Evolutionary conservation across 2,797 vertebrate genomes (phyloP), one percentile per base, ranked within the genome.

Genomic region (Aotus griseimembra): DNA sequence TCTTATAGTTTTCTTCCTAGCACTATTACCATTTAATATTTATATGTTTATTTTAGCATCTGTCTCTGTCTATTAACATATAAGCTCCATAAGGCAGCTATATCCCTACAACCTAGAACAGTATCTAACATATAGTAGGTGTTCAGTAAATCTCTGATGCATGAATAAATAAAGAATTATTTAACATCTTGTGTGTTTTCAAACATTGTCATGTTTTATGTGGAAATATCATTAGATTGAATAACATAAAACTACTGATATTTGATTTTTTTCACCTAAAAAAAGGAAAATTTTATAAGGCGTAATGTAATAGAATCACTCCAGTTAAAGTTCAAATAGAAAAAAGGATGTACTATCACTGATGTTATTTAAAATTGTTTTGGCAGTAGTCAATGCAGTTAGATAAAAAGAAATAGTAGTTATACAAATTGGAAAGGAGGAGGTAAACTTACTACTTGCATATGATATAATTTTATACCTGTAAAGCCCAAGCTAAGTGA

Each of bases 101-200:
- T 55, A 58, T 12, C 26, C 41, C 17, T 61, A 95, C 19, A 67
- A 50, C 14, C n/a, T 61, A 81, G 75, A 72, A 94, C 0, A 82
- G 22, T 12, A 84, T 24, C 92, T 79, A 77, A 79, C n/a, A 82
- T 33, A 39, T 0, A 73, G 39, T 3, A 80, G 46, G 14, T 77
- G 10, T 64, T 82, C 41, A 83, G 14, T n/a, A 89, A 92, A 91
- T 82, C 41, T 75, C 75, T 64, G 52, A 11, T 67, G 77, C 77
- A 50, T 58, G 50, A 88, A 72, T 44, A 87, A 36, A 73, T 19
- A 48, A 82, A 90, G 52, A 52, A 61, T 57, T 94, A 46, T 81
- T 94, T 96, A 86, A 90, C 4, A 46, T 86, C 64, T 85, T 93
- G 36, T 58, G 14, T 92, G n/a, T 79, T 93, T 90, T 93, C 30